These are phyloP conservation scores for Noctilio leporinus DNA, from an alignment of 2,113 vertebrate genomes.

Conservation along the genomic window DNA sequence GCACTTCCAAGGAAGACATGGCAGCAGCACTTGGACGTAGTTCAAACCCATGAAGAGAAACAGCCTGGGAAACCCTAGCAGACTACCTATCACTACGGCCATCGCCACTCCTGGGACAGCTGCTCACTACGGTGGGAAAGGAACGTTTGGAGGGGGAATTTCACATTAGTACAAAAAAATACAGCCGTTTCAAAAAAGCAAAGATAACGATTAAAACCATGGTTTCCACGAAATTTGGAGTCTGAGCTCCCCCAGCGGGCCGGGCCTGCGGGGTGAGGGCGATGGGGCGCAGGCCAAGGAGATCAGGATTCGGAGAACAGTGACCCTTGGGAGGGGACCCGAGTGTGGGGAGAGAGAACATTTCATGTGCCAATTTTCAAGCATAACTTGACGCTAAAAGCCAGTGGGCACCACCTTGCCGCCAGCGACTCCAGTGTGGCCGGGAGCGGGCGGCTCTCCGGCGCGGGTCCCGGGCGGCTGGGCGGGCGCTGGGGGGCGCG, in stretches of 20 bases:
- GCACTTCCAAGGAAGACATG: background rate
- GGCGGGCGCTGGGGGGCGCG: no score
- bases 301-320: no score
- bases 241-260: background rate
- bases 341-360: background rate
- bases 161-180: constrained; percentile 52
- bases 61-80: background rate
- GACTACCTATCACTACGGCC: background rate
- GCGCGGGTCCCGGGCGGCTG: background rate
- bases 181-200: background rate
- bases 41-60: background rate
- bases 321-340: no score
- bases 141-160: background rate
- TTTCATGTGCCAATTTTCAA: constrained; percentile 65
- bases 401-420: no score
- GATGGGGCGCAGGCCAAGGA: background rate
- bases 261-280: background rate
- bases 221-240: background rate
- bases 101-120: background rate
- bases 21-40: background rate
- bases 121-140: background rate
- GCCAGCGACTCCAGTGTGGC: constrained; percentile 83
- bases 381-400: constrained; percentile 59
- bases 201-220: background rate
- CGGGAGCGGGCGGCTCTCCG: constrained; percentile 51